Conservation (phyloP, 1,140 invertebrate species). For the Pinna nobilis region DNA sequence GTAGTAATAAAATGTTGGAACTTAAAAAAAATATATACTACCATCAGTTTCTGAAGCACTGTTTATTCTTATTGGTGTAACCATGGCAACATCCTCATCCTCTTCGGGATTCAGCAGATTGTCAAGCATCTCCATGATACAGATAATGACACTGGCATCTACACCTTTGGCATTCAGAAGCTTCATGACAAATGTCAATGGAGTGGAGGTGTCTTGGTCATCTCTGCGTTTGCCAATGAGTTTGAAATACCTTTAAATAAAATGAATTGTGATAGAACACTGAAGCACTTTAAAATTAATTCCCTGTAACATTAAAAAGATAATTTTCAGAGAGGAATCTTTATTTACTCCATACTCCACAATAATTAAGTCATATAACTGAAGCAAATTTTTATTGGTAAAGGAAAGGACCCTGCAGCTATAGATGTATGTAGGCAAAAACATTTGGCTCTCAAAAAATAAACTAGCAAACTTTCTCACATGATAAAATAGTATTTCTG, state of each 20-base stretch:
- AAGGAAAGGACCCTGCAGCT: too few relatives aligned
- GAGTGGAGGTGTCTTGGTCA: conserved; percentile 75
- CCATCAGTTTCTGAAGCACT: background rate
- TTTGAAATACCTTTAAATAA: conserved; percentile 80
- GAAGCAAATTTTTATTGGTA: too few relatives aligned
- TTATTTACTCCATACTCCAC: too few relatives aligned
- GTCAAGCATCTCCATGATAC: conserved; percentile 87
- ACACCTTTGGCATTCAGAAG: conserved; percentile 82
- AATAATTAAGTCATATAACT: too few relatives aligned
- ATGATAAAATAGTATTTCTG: too few relatives aligned
- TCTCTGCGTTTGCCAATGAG: conserved; percentile 81
- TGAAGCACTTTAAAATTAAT: too few relatives aligned
- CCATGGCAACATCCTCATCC: conserved; percentile 45
- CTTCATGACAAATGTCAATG: conserved; percentile 82
- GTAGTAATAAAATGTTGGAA: background rate
- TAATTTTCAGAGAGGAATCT: too few relatives aligned
- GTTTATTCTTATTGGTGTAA: conserved; percentile 15
- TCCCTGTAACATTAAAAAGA: too few relatives aligned
- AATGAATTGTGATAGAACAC: too few relatives aligned
- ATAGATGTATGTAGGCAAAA: too few relatives aligned
- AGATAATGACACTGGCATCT: conserved; percentile 80
- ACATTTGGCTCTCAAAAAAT: too few relatives aligned
- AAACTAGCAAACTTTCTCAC: too few relatives aligned
- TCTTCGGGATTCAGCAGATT: conserved; percentile 83
- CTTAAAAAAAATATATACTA: background rate